Conservation (phyloP, 2,888 invertebrate species). For the Cecidostiba fungosa region DNA sequence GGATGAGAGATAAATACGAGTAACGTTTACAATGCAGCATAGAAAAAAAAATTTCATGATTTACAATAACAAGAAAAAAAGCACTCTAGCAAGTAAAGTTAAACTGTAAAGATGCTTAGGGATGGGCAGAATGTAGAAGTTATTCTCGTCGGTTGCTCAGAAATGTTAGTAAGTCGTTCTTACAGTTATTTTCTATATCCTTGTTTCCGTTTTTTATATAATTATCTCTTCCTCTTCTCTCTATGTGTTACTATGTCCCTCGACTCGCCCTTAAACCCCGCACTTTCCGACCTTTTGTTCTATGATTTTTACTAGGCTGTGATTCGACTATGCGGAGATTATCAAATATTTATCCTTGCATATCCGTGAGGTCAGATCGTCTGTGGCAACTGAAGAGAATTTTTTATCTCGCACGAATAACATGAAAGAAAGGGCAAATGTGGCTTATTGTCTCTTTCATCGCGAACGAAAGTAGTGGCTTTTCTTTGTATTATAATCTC, state of each 20-base stretch:
- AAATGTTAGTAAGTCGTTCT: conserved; percentile 48
- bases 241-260: background rate
- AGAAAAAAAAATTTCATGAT: conserved; percentile 73
- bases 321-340: conserved; percentile 66
- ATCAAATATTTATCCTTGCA: conserved; percentile 63
- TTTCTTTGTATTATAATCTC: conserved; percentile 55
- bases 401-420: conserved; percentile 25
- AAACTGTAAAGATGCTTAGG: conserved; percentile 71
- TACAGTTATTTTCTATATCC: conserved; percentile 32
- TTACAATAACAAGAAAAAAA: conserved; percentile 70
- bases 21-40: conserved; percentile 63
- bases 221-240: conserved; percentile 36
- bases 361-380: conserved; percentile 55
- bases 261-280: background rate
- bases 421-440: background rate
- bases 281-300: conserved; percentile 49
- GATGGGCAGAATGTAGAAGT: conserved; percentile 71
- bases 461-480: conserved; percentile 38
- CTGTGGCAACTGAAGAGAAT: conserved; percentile 58
- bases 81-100: conserved; percentile 72
- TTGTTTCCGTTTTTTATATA: conserved; percentile 50
- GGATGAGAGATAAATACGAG: conserved; percentile 66
- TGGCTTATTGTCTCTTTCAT: conserved; percentile 10
- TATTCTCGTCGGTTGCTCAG: conserved; percentile 61
- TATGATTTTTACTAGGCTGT: conserved; percentile 68